Percentiles rank a stretch among this genome's conserved stretches.
Evolutionary conservation across 35 echinoderm and acorn worm species (phyloP).

Genomic region (Heliocidaris tuberculata): DNA sequence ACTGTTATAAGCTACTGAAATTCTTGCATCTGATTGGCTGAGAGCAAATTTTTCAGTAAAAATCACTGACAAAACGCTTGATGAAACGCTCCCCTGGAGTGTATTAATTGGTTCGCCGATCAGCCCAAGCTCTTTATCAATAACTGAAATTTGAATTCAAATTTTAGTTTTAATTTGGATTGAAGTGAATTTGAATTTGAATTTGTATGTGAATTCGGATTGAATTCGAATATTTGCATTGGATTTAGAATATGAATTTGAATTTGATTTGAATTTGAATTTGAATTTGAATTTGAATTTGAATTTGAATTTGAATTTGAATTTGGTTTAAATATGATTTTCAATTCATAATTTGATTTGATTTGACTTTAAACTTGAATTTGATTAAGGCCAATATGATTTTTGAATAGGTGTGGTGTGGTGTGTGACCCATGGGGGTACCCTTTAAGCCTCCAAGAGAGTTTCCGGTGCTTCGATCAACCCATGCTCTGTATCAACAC

Average conservation of each 20-base stretch:
- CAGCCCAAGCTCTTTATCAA: constrained; percentile 89
- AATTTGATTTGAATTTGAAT: background rate
- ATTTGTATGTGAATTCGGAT: no score
- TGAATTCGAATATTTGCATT: no score
- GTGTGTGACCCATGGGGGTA: constrained; percentile 79
- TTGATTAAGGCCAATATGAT: background rate
- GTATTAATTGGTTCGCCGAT: constrained; percentile 16
- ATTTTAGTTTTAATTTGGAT: no score
- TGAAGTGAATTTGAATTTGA: no score
- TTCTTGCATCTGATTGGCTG: no score
- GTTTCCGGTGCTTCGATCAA: constrained; percentile 55
- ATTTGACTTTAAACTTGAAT: background rate
- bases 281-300: background rate
- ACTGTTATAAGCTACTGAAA: no score
- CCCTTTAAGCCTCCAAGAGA: constrained; percentile 46
- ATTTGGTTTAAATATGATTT: background rate
- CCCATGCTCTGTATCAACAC: constrained; percentile 90
- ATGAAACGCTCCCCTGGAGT: no score
- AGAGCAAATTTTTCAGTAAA: no score
- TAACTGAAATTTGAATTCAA: constrained; percentile 80
- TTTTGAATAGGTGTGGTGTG: constrained; percentile 63
- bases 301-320: background rate
- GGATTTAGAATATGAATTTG: background rate
- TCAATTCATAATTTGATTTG: no score
- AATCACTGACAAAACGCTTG: no score